These are phyloP conservation scores for Marmota monax DNA, from an alignment of 2,113 vertebrate genomes.

Conservation along the genomic window DNA sequence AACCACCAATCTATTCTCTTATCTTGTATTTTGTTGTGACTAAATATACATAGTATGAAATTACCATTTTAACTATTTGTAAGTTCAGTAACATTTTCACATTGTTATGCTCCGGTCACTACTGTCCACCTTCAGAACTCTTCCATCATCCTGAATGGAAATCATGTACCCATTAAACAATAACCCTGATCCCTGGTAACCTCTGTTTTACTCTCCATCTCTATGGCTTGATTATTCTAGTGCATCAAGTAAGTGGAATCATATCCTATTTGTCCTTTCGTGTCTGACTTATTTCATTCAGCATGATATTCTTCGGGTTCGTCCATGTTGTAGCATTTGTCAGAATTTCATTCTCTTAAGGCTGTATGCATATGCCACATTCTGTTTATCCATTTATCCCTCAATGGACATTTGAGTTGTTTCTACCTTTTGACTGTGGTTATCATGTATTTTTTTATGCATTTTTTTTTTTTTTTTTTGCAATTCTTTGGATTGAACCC, in stretches of 20 bases:
- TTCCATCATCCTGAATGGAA: constrained; percentile 8
- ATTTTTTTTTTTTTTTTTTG: too few relatives aligned
- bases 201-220: not conserved
- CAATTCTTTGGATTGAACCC: not conserved
- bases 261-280: not conserved
- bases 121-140: not conserved
- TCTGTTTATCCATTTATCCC: not conserved
- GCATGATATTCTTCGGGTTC: not conserved
- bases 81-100: not conserved
- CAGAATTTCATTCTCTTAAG: too few relatives aligned
- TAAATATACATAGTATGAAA: not conserved
- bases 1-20: not conserved
- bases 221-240: not conserved
- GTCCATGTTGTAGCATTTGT: not conserved
- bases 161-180: not conserved
- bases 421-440: too few relatives aligned
- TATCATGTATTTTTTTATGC: not conserved
- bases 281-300: constrained; percentile 29
- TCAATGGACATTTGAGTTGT: not conserved
- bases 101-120: not conserved
- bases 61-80: not conserved
- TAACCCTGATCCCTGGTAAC: not conserved
- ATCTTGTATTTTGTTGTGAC: not conserved
- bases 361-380: not conserved
- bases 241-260: not conserved